Evolutionary conservation across 2,888 invertebrate genomes (phyloP).

Genomic region (Mesorhabditis spiculigera): DNA sequence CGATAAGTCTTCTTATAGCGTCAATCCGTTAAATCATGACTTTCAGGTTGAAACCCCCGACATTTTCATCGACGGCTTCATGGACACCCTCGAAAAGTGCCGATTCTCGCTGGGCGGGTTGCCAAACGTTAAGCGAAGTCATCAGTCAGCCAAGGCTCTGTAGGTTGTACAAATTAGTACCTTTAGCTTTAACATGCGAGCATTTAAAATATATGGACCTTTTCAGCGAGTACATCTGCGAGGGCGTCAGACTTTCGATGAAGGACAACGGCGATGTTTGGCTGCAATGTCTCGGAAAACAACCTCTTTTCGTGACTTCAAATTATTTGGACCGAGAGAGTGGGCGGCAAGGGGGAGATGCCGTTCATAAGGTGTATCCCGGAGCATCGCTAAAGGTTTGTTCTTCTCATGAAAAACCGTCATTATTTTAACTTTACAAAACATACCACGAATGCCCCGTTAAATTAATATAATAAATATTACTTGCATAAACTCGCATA

Average conservation of each 20-base stretch:
- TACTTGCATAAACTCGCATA: background rate
- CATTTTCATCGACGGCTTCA: background rate
- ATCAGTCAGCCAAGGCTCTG: background rate
- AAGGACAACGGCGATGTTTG: constrained; percentile 92
- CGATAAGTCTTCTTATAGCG: background rate
- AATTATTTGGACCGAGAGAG: constrained; percentile 95
- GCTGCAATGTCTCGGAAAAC: constrained; percentile 64
- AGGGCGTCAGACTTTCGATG: constrained; percentile 90
- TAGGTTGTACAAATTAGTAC: background rate
- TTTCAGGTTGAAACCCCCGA: background rate
- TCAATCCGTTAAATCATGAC: background rate
- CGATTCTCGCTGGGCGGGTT: background rate
- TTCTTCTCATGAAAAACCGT: too few relatives aligned
- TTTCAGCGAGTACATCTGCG: constrained; percentile 71
- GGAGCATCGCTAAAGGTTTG: constrained; percentile 87
- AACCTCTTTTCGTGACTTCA: constrained; percentile 58
- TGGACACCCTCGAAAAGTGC: background rate
- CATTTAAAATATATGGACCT: background rate
- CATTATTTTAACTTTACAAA: too few relatives aligned
- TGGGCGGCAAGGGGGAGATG: constrained; percentile 90
- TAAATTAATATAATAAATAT: too few relatives aligned
- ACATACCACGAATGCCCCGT: too few relatives aligned
- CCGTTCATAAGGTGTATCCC: constrained; percentile 96
- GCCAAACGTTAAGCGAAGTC: background rate
- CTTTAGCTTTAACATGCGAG: too few relatives aligned